These are phyloP conservation scores for Cerastis leucographa DNA, from an alignment of 2,888 invertebrate species.

Conservation along the genomic window DNA sequence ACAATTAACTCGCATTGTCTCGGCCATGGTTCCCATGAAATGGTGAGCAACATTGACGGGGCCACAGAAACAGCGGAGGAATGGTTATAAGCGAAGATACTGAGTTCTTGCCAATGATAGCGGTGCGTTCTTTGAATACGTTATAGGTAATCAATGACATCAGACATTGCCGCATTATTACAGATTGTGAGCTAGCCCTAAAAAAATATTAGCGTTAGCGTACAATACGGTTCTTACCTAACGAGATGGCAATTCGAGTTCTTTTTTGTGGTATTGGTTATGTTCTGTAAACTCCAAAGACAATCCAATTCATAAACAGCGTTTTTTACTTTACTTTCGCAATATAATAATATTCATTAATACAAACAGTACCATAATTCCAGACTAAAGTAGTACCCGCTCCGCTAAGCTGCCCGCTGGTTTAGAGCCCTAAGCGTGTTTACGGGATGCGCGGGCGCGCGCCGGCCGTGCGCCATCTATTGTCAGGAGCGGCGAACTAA, in stretches of 20 bases:
- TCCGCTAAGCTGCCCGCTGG: slow-evolving; percentile 36
- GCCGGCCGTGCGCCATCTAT: slow-evolving; percentile 78
- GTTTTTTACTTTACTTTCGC: not conserved
- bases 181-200: not conserved
- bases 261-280: not conserved
- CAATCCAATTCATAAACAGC: not conserved
- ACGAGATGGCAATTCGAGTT: not conserved
- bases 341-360: not conserved
- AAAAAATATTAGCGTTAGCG: not conserved
- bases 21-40: slow-evolving; percentile 87
- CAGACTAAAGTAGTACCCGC: not conserved
- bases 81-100: not conserved
- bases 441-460: slow-evolving; percentile 79
- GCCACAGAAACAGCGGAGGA: slow-evolving; percentile 45
- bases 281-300: not conserved
- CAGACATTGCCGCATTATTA: too few relatives aligned
- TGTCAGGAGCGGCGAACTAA: slow-evolving; percentile 77
- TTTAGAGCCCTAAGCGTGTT: slow-evolving; percentile 60
- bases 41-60: slow-evolving; percentile 68
- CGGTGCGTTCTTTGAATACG: too few relatives aligned
- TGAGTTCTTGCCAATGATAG: not conserved
- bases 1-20: slow-evolving; percentile 89
- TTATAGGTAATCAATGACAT: too few relatives aligned
- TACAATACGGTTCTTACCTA: not conserved
- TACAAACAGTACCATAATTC: not conserved